Evolutionary conservation across 2,888 invertebrate species (phyloP).

Genomic region (Parnassius mnemosyne): DNA sequence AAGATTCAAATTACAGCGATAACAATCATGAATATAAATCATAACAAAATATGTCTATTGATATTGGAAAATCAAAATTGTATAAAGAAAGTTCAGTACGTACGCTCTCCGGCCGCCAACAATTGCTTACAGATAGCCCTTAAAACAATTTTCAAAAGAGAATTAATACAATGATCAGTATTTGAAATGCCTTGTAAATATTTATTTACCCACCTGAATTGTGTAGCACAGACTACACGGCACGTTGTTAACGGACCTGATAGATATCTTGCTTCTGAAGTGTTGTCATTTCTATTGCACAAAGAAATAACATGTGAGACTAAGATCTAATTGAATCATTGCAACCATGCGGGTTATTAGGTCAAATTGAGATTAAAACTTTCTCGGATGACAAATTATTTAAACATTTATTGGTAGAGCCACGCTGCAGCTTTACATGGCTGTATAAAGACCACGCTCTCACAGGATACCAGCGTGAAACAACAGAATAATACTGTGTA

Average conservation of each 20-base stretch:
- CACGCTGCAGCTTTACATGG: too few relatives aligned
- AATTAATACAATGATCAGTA: neutral
- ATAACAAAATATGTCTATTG: neutral
- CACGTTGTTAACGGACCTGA: constrained; percentile 58
- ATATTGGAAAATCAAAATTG: neutral
- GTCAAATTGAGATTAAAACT: too few relatives aligned
- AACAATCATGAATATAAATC: too few relatives aligned
- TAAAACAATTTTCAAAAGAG: constrained; percentile 30
- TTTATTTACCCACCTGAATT: constrained; percentile 51
- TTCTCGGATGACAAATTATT: too few relatives aligned
- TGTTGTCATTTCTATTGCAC: constrained; percentile 51
- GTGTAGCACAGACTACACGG: constrained; percentile 61
- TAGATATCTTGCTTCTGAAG: constrained; percentile 51
- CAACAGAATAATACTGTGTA: too few relatives aligned
- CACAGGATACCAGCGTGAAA: too few relatives aligned
- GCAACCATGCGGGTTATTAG: too few relatives aligned
- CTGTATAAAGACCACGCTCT: too few relatives aligned
- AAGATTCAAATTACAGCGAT: neutral
- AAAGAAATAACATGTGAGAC: neutral
- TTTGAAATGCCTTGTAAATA: neutral
- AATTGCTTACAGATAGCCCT: constrained; percentile 62
- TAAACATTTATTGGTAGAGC: too few relatives aligned
- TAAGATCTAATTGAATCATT: neutral
- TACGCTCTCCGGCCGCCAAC: constrained; percentile 45
- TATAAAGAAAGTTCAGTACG: constrained; percentile 7